Conservation (phyloP, 2,797 vertebrate species). For the Aulostomus chinensis region DNA sequence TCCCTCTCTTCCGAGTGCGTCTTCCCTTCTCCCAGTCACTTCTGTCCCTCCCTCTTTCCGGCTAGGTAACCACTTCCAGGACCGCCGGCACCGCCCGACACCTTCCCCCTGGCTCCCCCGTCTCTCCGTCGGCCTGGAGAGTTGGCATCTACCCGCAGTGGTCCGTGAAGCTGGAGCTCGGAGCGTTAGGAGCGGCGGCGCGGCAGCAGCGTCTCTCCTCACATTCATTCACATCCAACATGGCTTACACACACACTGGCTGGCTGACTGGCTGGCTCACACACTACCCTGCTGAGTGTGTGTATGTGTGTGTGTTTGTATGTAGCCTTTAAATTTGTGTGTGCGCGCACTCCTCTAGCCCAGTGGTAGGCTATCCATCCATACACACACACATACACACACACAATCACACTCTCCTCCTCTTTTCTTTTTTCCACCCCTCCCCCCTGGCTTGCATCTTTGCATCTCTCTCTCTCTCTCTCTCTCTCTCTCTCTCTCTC, state of each 20-base stretch:
- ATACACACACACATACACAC: constrained; percentile 66
- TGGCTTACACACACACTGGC: constrained; percentile 84
- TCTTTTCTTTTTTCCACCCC: constrained; percentile 67
- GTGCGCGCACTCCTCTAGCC: constrained; percentile 42
- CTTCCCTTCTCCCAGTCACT: constrained; percentile 40
- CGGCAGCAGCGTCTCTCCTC: constrained; percentile 79
- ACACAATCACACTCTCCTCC: constrained; percentile 69
- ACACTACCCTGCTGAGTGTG: constrained; percentile 30
- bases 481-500: constrained; percentile 20
- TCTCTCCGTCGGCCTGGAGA: constrained; percentile 79
- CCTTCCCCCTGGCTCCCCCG: constrained; percentile 84
- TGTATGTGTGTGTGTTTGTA: constrained; percentile 3
- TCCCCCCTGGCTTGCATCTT: constrained; percentile 72
- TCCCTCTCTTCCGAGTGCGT: too few species aligned
- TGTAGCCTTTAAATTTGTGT: constrained; percentile 8
- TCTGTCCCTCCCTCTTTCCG: constrained; percentile 62
- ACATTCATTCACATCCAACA: constrained; percentile 90
- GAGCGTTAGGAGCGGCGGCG: constrained; percentile 77
- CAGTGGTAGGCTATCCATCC: constrained; percentile 81
- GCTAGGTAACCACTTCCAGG: constrained; percentile 78
- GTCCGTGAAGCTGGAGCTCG: constrained; percentile 72
- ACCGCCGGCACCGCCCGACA: constrained; percentile 80
- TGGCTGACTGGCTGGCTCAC: constrained; percentile 54
- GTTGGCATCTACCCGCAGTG: constrained; percentile 84
- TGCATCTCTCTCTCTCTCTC: constrained; percentile 31